A percentile compares a stretch with the other conserved stretches of the same genome.
phyloP scores from a whole-genome alignment of 2,113 vertebrate genomes.

The Malaclemys terrapin region DNA sequence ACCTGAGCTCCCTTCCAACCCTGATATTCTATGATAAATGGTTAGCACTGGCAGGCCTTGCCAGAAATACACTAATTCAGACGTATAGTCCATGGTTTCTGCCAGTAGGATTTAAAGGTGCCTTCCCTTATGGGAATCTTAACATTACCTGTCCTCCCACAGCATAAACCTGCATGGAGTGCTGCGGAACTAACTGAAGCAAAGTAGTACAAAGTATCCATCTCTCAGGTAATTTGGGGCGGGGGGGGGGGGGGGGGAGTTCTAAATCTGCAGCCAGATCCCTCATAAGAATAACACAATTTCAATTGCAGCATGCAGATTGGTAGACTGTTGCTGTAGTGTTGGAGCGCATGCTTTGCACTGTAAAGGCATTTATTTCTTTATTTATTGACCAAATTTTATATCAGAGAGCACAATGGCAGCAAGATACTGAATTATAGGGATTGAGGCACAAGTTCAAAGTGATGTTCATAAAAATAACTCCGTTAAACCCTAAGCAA shows the following conservation, averaged over 20 bases:
- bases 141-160: background rate
- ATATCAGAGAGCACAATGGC: background rate
- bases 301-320: background rate
- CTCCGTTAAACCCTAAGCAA: background rate
- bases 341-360: background rate
- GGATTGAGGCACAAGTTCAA: background rate
- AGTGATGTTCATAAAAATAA: background rate
- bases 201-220: background rate
- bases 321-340: fast-evolving
- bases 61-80: background rate
- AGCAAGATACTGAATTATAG: background rate
- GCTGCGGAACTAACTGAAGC: background rate
- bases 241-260: too few relatives aligned
- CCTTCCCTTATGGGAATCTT: background rate
- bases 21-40: background rate
- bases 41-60: background rate
- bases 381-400: background rate
- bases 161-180: background rate
- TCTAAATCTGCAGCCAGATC: background rate
- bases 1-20: too few relatives aligned
- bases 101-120: background rate
- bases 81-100: background rate
- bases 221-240: background rate
- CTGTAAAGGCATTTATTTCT: background rate
- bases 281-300: background rate